Percentiles rank a stretch among this genome's conserved stretches.
These are phyloP conservation scores for Epinotia demarniana DNA, from an alignment of 2,888 invertebrate genomes.

Conservation along the genomic window DNA sequence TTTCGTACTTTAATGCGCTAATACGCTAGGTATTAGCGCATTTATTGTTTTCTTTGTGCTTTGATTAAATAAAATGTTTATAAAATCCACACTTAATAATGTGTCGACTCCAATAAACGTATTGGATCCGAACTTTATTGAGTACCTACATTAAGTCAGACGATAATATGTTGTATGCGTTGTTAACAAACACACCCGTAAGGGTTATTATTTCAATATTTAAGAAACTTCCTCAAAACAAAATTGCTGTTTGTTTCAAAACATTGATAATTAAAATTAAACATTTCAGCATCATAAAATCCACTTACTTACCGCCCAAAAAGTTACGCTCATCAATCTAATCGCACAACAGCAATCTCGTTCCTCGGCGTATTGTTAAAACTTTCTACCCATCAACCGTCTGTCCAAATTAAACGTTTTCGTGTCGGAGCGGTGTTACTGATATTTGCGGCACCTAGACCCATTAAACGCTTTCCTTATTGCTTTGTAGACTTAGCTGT, in stretches of 20 bases:
- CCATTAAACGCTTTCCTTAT: constrained; percentile 39
- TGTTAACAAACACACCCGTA: too few relatives aligned
- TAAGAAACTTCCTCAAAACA: not conserved
- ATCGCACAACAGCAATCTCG: constrained; percentile 58
- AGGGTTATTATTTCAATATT: too few relatives aligned
- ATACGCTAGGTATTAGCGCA: too few relatives aligned
- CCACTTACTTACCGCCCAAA: constrained; percentile 46
- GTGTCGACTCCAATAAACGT: too few relatives aligned
- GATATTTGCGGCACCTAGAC: constrained; percentile 67
- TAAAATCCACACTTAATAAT: too few relatives aligned
- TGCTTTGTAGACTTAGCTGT: constrained; percentile 54
- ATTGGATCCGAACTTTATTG: too few relatives aligned
- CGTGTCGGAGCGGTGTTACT: constrained; percentile 72
- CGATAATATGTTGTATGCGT: too few relatives aligned
- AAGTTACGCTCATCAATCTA: constrained; percentile 55
- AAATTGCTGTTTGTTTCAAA: constrained; percentile 9
- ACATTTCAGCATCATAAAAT: constrained; percentile 36
- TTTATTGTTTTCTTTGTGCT: too few relatives aligned
- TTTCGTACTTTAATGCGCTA: too few relatives aligned
- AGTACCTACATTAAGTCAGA: too few relatives aligned
- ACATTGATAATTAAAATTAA: constrained; percentile 29
- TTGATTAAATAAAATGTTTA: too few relatives aligned
- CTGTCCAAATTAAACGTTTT: constrained; percentile 71
- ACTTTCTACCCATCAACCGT: constrained; percentile 50
- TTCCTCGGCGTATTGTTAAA: constrained; percentile 48